Evolutionary conservation across 1,140 invertebrate species (phyloP).

Genomic region (Heliconius nattereri): DNA sequence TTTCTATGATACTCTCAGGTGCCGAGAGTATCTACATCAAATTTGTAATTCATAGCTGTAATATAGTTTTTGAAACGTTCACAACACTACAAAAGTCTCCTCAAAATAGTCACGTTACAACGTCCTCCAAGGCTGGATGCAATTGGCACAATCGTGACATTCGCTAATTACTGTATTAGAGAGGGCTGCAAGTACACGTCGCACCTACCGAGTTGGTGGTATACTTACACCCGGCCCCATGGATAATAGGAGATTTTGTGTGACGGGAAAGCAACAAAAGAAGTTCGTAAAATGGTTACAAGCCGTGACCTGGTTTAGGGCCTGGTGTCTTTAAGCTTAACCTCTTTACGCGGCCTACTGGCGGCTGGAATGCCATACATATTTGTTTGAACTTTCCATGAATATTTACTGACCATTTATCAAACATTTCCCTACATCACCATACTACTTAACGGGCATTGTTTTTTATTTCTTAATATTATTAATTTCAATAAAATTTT

Average conservation of each 20-base stretch:
- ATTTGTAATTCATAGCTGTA: not conserved
- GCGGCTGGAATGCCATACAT: not conserved
- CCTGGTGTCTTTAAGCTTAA: not conserved
- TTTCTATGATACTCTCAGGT: not conserved
- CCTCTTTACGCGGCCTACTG: constrained; percentile 13
- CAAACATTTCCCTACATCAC: not conserved
- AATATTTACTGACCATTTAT: not conserved
- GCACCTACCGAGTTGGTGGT: not conserved
- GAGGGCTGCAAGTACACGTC: not conserved
- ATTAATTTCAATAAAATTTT: too few relatives aligned
- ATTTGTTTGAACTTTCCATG: not conserved
- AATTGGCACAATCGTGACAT: constrained; percentile 4
- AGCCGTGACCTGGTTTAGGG: constrained; percentile 24
- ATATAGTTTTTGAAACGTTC: not conserved
- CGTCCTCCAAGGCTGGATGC: not conserved
- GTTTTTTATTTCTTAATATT: too few relatives aligned
- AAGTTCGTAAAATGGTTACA: constrained; percentile 4
- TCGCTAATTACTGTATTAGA: constrained; percentile 3
- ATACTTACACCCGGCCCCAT: not conserved
- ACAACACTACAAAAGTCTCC: not conserved
- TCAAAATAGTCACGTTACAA: not conserved
- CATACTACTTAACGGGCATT: too few relatives aligned
- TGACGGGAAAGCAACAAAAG: constrained; percentile 2
- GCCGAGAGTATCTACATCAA: not conserved
- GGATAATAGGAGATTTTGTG: not conserved